A percentile compares a stretch with the other conserved stretches of the same genome.
Conservation (phyloP, 2,888 invertebrate genomes). For the Nebria brevicollis region DNA sequence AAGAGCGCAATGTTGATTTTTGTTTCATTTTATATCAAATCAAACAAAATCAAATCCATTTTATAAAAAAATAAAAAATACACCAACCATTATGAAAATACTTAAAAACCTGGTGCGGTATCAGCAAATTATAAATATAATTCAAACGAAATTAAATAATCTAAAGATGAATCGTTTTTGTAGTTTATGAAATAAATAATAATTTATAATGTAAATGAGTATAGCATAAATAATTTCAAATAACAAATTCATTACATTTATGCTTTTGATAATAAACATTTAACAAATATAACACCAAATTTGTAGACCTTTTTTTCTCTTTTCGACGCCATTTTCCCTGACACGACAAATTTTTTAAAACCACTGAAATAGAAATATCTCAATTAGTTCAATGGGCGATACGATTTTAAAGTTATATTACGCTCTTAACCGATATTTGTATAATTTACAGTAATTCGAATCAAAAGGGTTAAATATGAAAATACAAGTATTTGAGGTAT, state of each 20-base stretch:
- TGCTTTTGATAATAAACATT: not conserved
- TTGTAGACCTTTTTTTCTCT: not conserved
- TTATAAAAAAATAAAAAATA: too few species aligned
- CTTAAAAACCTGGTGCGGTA: too few species aligned
- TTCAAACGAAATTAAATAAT: too few species aligned
- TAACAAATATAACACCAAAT: not conserved
- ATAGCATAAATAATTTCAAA: too few species aligned
- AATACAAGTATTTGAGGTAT: not conserved
- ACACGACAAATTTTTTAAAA: not conserved
- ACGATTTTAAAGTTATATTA: constrained; percentile 14
- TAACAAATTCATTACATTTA: not conserved
- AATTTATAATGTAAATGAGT: too few species aligned
- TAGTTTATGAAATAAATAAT: too few species aligned
- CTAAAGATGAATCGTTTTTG: too few species aligned
- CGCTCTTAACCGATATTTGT: not conserved
- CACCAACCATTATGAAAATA: too few species aligned
- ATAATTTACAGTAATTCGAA: not conserved
- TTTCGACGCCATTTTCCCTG: not conserved
- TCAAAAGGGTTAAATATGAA: not conserved
- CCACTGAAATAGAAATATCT: not conserved
- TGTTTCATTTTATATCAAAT: too few species aligned
- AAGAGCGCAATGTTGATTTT: not conserved
- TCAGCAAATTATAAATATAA: too few species aligned
- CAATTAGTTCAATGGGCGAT: not conserved
- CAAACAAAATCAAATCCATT: too few species aligned